Evolutionary conservation across 2,797 vertebrate genomes (phyloP).

Genomic region (Loriculus beryllinus): DNA sequence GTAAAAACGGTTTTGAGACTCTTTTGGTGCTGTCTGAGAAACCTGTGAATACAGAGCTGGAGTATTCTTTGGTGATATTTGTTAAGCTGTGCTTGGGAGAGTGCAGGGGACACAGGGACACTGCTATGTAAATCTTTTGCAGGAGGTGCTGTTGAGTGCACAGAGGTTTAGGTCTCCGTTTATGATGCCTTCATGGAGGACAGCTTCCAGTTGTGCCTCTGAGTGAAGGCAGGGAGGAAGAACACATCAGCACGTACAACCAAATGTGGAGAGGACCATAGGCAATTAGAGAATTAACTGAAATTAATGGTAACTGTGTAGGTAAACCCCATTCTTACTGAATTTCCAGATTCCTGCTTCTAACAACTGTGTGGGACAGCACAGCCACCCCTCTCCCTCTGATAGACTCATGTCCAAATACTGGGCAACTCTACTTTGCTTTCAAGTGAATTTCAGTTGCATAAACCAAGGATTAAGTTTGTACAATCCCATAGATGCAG

Average conservation of each 20-base stretch:
- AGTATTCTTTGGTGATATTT: not conserved
- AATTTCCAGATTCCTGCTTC: not conserved
- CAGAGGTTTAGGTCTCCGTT: not conserved
- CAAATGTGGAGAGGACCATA: not conserved
- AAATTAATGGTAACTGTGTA: not conserved
- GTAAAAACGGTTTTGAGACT: not conserved
- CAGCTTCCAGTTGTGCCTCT: not conserved
- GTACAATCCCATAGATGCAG: not conserved
- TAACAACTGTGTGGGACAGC: not conserved
- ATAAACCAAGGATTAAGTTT: not conserved
- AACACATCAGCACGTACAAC: not conserved
- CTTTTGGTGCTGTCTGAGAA: not conserved
- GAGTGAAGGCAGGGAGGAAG: not conserved
- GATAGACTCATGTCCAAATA: not conserved
- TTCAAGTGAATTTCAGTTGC: not conserved
- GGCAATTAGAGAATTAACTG: not conserved
- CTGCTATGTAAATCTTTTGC: not conserved
- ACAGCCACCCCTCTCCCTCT: not conserved
- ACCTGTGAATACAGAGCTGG: not conserved
- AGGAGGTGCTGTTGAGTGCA: not conserved
- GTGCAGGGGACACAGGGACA: accelerated
- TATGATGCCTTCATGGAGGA: not conserved
- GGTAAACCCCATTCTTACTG: not conserved
- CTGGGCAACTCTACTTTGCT: not conserved
- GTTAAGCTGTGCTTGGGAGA: not conserved